Percentiles rank a stretch among this genome's conserved stretches.
Evolutionary conservation across 2,797 vertebrate species (phyloP).

Genomic region (Muscicapa comitata): DNA sequence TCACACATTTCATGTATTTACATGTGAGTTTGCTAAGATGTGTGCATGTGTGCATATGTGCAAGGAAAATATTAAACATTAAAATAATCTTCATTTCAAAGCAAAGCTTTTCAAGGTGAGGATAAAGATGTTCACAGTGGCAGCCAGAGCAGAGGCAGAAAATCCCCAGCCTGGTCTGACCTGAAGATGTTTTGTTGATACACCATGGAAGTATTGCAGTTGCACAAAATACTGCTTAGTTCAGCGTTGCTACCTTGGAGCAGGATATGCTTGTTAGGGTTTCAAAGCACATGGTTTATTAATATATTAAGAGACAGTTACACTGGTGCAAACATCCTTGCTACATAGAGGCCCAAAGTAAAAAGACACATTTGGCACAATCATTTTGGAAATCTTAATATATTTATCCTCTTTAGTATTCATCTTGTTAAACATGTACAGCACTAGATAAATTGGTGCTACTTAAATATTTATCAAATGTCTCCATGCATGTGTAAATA

Average conservation of each 20-base stretch:
- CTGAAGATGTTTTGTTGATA: neutral
- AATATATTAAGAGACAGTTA: neutral
- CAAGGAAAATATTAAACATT: neutral
- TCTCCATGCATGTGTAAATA: conserved; percentile 32
- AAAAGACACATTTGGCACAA: conserved; percentile 1
- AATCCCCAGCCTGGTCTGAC: neutral
- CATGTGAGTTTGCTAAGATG: neutral
- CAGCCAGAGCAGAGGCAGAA: neutral
- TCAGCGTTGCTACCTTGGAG: neutral
- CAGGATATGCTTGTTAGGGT: neutral
- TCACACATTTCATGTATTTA: neutral
- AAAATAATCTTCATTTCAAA: neutral
- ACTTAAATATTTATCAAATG: conserved; percentile 61
- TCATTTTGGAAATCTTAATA: conserved; percentile 36
- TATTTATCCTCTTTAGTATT: conserved; percentile 57
- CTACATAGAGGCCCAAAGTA: neutral
- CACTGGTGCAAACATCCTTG: neutral
- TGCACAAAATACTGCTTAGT: neutral
- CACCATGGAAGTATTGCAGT: neutral
- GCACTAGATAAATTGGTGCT: conserved; percentile 46
- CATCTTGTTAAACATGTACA: conserved; percentile 58
- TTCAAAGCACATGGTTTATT: neutral
- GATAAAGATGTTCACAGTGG: neutral
- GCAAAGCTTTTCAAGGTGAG: neutral
- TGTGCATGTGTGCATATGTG: neutral